Percentiles rank a stretch among this genome's conserved stretches.
These are phyloP conservation scores for Natator depressus DNA, from an alignment of 2,113 vertebrate genomes.

Conservation along the genomic window DNA sequence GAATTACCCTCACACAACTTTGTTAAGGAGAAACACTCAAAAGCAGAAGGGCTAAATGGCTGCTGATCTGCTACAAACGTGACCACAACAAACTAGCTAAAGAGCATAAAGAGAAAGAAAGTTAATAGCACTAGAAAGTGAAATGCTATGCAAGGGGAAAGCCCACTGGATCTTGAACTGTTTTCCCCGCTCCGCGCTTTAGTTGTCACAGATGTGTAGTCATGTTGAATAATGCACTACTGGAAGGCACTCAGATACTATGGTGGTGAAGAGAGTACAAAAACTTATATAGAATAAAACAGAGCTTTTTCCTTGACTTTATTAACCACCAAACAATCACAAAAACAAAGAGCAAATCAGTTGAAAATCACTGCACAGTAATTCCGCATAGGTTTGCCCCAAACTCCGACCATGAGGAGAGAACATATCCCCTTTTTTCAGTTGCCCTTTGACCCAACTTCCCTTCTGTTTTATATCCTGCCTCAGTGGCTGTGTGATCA, in stretches of 20 bases:
- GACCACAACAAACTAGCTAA: constrained; percentile 9
- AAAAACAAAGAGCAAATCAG: neutral
- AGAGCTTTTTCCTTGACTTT: neutral
- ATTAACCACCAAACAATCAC: neutral
- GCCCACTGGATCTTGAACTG: constrained; percentile 22
- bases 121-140: constrained; percentile 41
- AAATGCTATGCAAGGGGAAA: constrained; percentile 2
- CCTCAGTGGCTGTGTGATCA: neutral
- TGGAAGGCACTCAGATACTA: constrained; percentile 31
- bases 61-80: neutral
- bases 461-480: neutral
- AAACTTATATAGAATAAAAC: constrained; percentile 14
- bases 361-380: neutral
- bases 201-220: constrained; percentile 61
- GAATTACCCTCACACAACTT: neutral
- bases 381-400: neutral
- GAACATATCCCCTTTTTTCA: neutral
- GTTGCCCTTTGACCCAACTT: neutral
- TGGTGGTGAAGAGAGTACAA: neutral
- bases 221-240: constrained; percentile 13
- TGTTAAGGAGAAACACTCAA: neutral
- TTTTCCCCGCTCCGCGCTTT: constrained; percentile 30
- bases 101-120: constrained; percentile 20
- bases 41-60: fast-evolving
- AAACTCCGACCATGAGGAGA: neutral